Conservation (phyloP, 2,888 invertebrate species). For the Nomada hirtipes region DNA sequence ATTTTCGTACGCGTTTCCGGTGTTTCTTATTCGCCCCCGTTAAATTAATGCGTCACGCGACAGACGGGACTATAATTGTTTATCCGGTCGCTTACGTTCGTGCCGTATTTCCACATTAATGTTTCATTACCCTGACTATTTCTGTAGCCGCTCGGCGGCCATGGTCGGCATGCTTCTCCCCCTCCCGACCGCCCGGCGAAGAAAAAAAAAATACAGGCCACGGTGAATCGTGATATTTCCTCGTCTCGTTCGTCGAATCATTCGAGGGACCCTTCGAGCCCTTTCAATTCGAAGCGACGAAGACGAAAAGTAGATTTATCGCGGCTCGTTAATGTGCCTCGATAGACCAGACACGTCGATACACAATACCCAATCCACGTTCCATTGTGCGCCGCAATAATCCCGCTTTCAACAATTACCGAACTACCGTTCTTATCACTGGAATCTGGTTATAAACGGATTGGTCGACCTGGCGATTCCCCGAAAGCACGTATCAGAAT, state of each 20-base stretch:
- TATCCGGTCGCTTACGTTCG: constrained; percentile 29
- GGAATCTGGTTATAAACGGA: constrained; percentile 1
- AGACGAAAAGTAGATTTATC: background rate
- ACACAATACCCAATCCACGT: background rate
- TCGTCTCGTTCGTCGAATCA: no score
- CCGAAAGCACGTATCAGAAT: background rate
- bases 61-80: constrained; percentile 39
- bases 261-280: background rate
- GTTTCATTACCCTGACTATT: constrained; percentile 44
- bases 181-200: background rate
- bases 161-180: constrained; percentile 39
- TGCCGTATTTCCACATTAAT: constrained; percentile 36
- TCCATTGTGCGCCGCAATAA: constrained; percentile 7
- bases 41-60: constrained; percentile 9
- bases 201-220: constrained; percentile 9
- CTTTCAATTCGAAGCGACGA: no score
- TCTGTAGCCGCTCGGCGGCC: constrained; percentile 25
- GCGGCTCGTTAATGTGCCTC: background rate
- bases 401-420: constrained; percentile 14
- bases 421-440: background rate
- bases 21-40: background rate
- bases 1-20: no score
- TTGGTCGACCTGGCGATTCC: background rate
- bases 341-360: background rate
- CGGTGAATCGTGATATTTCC: background rate